These are phyloP conservation scores for Melanostigma gelatinosum DNA, from an alignment of 2,113 vertebrate genomes.

Conservation along the genomic window DNA sequence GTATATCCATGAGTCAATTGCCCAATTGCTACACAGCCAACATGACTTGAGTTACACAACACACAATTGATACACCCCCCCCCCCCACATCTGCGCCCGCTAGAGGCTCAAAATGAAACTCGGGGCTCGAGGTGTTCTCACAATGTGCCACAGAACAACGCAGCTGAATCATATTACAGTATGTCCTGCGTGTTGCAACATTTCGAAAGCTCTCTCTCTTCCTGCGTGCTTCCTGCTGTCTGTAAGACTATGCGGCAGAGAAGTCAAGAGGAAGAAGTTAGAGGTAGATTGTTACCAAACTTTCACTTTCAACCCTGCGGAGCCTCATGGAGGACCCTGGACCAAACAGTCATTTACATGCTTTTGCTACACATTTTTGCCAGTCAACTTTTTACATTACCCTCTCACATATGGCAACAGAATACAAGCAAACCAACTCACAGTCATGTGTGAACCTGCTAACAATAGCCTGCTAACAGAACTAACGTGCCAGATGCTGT, in stretches of 20 bases:
- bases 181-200: slow-evolving; percentile 27
- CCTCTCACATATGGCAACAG: background rate
- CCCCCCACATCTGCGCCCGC: background rate
- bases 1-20: slow-evolving; percentile 61
- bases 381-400: background rate
- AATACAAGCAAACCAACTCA: background rate
- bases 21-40: slow-evolving; percentile 57
- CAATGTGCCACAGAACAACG: slow-evolving; percentile 21
- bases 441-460: slow-evolving; percentile 1
- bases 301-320: background rate
- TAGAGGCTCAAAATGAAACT: slow-evolving; percentile 31
- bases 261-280: slow-evolving; percentile 6
- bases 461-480: slow-evolving; percentile 19
- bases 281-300: background rate
- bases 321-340: background rate
- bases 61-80: slow-evolving; percentile 38
- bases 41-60: slow-evolving; percentile 60
- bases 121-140: slow-evolving; percentile 23
- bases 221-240: slow-evolving; percentile 32
- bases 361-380: background rate
- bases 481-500: slow-evolving; percentile 11
- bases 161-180: slow-evolving; percentile 20
- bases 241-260: background rate
- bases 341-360: background rate
- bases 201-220: slow-evolving; percentile 17